Percentiles rank a stretch among this genome's conserved stretches.
These are phyloP conservation scores for Callyntrura sp. DNA, from an alignment of 2,888 invertebrate genomes.

Conservation along the genomic window DNA sequence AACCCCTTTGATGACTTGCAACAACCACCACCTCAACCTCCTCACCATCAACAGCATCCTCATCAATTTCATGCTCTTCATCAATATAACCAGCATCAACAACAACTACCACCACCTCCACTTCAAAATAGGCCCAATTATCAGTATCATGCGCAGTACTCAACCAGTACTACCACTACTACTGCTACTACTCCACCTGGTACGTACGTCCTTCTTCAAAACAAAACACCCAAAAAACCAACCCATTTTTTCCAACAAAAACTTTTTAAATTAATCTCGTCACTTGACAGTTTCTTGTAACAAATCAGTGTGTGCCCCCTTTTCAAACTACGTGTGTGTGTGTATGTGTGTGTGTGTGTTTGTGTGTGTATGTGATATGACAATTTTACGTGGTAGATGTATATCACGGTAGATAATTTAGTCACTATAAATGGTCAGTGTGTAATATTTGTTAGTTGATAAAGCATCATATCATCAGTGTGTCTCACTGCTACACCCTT, in stretches of 20 bases:
- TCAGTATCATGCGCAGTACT: constrained; percentile 79
- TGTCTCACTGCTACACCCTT: background rate
- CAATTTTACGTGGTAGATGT: constrained; percentile 14
- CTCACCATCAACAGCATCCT: constrained; percentile 54
- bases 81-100: constrained; percentile 80
- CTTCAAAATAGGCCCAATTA: constrained; percentile 81
- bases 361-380: constrained; percentile 36
- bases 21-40: constrained; percentile 60
- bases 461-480: constrained; percentile 8
- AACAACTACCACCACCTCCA: constrained; percentile 77
- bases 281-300: constrained; percentile 34
- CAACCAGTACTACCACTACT: constrained; percentile 78
- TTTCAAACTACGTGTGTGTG: constrained; percentile 24
- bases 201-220: constrained; percentile 63
- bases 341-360: constrained; percentile 31
- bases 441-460: constrained; percentile 16
- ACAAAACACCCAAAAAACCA: constrained; percentile 37
- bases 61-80: constrained; percentile 80
- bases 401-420: background rate
- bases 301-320: constrained; percentile 28
- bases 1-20: constrained; percentile 92
- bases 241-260: constrained; percentile 28
- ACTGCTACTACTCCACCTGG: constrained; percentile 77
- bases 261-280: constrained; percentile 37
- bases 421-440: background rate